A percentile compares a stretch with the other conserved stretches of the same genome.
Conservation (phyloP, 2,797 vertebrate genomes). For the Leucoraja ocellata region DNA sequence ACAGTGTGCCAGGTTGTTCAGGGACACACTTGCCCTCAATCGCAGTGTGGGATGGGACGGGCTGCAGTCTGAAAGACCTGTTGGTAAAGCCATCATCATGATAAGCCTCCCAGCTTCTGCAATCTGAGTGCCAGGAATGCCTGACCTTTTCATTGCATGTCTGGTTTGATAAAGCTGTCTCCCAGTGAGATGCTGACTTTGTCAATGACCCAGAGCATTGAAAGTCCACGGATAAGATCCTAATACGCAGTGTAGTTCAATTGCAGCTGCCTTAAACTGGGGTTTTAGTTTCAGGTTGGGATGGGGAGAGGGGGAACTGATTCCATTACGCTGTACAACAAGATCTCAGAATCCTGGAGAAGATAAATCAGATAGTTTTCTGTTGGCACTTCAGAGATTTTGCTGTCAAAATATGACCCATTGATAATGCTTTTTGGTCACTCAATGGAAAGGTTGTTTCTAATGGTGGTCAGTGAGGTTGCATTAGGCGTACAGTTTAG, state of each 20-base stretch:
- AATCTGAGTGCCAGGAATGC: background rate
- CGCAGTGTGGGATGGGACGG: background rate
- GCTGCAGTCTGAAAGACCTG: background rate
- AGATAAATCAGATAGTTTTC: background rate
- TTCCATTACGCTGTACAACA: background rate
- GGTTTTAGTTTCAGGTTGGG: background rate
- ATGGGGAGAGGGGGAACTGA: too few species aligned
- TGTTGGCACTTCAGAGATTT: background rate
- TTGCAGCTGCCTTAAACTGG: background rate
- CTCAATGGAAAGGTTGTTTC: background rate
- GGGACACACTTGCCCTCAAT: background rate
- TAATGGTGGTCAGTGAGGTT: background rate
- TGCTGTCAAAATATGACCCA: background rate
- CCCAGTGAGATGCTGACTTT: background rate
- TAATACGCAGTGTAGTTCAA: background rate
- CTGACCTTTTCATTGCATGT: slow-evolving; percentile 5
- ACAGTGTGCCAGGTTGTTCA: background rate
- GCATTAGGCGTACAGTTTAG: background rate
- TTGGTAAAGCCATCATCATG: background rate
- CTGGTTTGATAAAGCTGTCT: background rate
- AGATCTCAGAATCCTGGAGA: background rate
- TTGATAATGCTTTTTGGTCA: background rate
- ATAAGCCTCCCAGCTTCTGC: background rate
- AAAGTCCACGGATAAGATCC: background rate
- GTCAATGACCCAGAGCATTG: background rate